Evolutionary conservation across 2,797 vertebrate genomes (phyloP).

Genomic region (Poeciliopsis paucimaculata): DNA sequence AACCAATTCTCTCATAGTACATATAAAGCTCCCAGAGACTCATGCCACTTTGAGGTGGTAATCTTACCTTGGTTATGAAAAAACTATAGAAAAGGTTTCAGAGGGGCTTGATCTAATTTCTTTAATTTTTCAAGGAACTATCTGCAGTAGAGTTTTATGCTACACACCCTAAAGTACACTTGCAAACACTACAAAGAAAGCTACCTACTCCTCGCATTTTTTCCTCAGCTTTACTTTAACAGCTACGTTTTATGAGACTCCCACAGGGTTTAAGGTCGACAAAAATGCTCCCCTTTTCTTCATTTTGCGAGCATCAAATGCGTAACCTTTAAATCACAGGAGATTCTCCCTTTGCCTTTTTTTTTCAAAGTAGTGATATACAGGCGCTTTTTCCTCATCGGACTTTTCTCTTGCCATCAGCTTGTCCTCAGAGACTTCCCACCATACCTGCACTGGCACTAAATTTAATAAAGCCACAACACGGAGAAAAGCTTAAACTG

Average conservation of each 20-base stretch:
- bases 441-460: constrained; percentile 21
- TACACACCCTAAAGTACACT: constrained; percentile 8
- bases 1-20: constrained; percentile 34
- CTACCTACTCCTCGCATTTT: constrained; percentile 19
- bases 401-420: constrained; percentile 57
- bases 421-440: constrained; percentile 36
- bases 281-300: constrained; percentile 54
- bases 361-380: constrained; percentile 50
- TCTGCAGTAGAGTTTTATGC: constrained; percentile 1
- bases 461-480: constrained; percentile 64
- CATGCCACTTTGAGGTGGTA: neutral
- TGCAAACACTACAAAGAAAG: constrained; percentile 10
- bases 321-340: constrained; percentile 66
- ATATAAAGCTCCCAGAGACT: constrained; percentile 6
- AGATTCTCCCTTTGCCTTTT: constrained; percentile 27
- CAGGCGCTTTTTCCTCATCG: constrained; percentile 41
- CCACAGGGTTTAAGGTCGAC: constrained; percentile 40
- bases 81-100: constrained; percentile 1
- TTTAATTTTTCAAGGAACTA: constrained; percentile 15
- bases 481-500: constrained; percentile 57
- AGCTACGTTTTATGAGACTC: constrained; percentile 35
- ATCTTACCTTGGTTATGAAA: constrained; percentile 16
- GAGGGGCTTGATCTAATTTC: constrained; percentile 14
- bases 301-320: constrained; percentile 56
- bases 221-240: constrained; percentile 30